Percentiles rank a stretch among this genome's conserved stretches.
These are phyloP conservation scores for Poecilia latipinna DNA, from an alignment of 2,113 vertebrate species.

Conservation along the genomic window DNA sequence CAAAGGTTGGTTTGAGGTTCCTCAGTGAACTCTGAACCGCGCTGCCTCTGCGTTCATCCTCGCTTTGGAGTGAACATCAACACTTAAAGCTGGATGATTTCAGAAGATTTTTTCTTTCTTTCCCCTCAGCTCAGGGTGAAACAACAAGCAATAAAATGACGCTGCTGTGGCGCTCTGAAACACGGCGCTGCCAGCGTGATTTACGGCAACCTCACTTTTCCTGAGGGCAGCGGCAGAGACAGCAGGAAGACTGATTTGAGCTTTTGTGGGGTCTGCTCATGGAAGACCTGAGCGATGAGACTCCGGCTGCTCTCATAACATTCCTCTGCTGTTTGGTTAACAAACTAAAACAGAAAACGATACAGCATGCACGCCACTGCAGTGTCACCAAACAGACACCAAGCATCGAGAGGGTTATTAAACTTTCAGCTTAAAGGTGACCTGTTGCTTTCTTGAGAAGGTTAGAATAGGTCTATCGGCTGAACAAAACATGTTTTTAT, in stretches of 20 bases:
- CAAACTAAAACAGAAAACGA: conserved; percentile 73
- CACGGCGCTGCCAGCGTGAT: conserved; percentile 79
- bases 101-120: conserved; percentile 15
- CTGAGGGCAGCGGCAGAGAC: conserved; percentile 74
- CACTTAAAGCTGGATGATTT: conserved; percentile 53
- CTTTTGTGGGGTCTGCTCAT: conserved; percentile 76
- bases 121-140: conserved; percentile 44
- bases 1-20: conserved; percentile 67
- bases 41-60: conserved; percentile 45
- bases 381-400: conserved; percentile 62
- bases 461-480: no score
- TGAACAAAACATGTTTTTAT: no score
- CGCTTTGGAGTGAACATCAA: conserved; percentile 45
- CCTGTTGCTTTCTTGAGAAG: no score
- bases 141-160: conserved; percentile 73
- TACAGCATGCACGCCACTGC: conserved; percentile 59
- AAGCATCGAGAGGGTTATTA: conserved; percentile 36
- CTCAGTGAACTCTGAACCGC: conserved; percentile 35
- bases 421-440: not conserved
- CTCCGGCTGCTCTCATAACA: conserved; percentile 77
- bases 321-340: conserved; percentile 79
- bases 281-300: conserved; percentile 75
- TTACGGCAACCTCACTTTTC: conserved; percentile 76
- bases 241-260: conserved; percentile 66
- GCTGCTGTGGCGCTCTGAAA: conserved; percentile 69